These are phyloP conservation scores for Paralvinella palmiformis DNA, from an alignment of 1,140 invertebrate genomes.

Conservation along the genomic window DNA sequence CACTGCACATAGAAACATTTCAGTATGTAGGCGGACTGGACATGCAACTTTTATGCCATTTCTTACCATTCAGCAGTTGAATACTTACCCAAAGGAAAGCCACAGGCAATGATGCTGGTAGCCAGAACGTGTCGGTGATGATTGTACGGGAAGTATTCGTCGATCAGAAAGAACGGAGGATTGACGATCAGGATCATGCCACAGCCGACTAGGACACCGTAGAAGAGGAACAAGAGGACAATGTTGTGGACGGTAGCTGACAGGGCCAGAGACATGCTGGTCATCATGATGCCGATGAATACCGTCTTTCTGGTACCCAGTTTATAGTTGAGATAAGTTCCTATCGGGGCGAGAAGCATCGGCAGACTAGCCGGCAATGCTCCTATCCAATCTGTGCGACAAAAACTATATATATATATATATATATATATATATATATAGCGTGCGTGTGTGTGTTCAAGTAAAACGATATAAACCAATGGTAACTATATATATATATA, in stretches of 20 bases:
- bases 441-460: too few relatives aligned
- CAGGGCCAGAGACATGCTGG: not conserved
- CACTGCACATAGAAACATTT: too few relatives aligned
- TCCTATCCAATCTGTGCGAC: conserved; percentile 11
- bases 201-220: conserved; percentile 2
- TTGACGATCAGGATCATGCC: conserved; percentile 9
- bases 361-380: conserved; percentile 6
- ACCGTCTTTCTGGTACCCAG: conserved; percentile 2
- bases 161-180: conserved; percentile 15
- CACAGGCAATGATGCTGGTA: conserved; percentile 15
- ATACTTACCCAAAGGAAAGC: conserved; percentile 15
- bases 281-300: conserved; percentile 6
- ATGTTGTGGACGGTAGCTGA: not conserved
- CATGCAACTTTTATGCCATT: too few relatives aligned
- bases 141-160: conserved; percentile 16
- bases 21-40: too few relatives aligned
- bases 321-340: not conserved
- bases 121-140: conserved; percentile 18
- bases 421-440: not conserved
- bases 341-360: conserved; percentile 5
- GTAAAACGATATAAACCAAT: too few relatives aligned
- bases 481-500: too few relatives aligned
- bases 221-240: not conserved
- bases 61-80: too few relatives aligned
- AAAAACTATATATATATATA: not conserved